Percentiles rank a stretch among this genome's conserved stretches.
Evolutionary conservation across 2,113 vertebrate genomes (phyloP).

Genomic region (Pachypanchax playfairii): DNA sequence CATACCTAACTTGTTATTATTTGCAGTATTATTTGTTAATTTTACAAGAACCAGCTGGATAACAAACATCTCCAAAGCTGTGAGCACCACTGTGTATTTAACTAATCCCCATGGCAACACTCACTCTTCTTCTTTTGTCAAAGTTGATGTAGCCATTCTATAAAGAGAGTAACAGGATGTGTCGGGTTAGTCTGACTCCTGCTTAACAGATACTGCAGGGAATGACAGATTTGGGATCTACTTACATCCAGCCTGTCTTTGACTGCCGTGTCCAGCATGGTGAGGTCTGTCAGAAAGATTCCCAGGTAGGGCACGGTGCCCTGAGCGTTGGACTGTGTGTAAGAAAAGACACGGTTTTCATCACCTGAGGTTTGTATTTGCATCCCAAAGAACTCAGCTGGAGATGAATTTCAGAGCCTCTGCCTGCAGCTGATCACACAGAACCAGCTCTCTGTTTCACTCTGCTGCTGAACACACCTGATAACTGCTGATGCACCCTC

Average conservation of each 20-base stretch:
- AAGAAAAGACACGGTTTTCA: slow-evolving; percentile 11
- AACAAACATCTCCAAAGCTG: no score
- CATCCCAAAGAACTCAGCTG: slow-evolving; percentile 34
- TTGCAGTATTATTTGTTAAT: no score
- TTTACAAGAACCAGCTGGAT: no score
- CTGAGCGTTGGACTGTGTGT: slow-evolving; percentile 65
- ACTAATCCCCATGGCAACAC: slow-evolving; percentile 2
- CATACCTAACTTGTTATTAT: no score
- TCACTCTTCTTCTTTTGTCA: slow-evolving; percentile 90
- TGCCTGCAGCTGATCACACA: slow-evolving; percentile 49
- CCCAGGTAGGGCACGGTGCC: slow-evolving; percentile 90
- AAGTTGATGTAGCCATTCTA: slow-evolving; percentile 94
- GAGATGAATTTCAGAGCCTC: slow-evolving; percentile 44
- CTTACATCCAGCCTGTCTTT: slow-evolving; percentile 87
- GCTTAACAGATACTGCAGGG: slow-evolving; percentile 8
- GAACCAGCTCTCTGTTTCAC: slow-evolving; percentile 30
- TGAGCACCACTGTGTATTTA: slow-evolving; percentile 2
- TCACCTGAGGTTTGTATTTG: slow-evolving; percentile 17
- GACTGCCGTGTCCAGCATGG: slow-evolving; percentile 90
- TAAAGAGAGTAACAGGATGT: slow-evolving; percentile 38
- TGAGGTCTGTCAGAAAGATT: slow-evolving; percentile 89
- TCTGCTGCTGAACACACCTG: slow-evolving; percentile 32
- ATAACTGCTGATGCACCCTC: slow-evolving; percentile 9
- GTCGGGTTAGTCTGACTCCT: slow-evolving; percentile 12
- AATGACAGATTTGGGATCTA: slow-evolving; percentile 11